Evolutionary conservation across 2,888 invertebrate species (phyloP).

Genomic region (Julus scanicus): DNA sequence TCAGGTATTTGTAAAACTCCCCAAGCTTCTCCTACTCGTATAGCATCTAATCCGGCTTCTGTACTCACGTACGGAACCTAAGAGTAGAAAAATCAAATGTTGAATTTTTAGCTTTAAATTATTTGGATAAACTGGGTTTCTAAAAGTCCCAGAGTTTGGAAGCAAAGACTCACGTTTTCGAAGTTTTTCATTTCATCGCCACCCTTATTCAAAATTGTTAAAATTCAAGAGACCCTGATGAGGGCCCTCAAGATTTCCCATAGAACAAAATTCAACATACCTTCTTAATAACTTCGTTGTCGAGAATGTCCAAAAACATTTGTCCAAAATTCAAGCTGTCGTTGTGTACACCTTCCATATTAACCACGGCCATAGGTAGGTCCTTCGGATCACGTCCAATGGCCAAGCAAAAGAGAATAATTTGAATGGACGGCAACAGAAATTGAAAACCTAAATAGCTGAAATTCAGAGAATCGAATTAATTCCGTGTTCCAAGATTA

Average conservation of each 20-base stretch:
- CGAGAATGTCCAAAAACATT: constrained; percentile 50
- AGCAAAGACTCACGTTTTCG: too few species aligned
- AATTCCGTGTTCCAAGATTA: not conserved
- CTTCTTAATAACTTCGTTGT: constrained; percentile 31
- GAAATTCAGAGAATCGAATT: not conserved
- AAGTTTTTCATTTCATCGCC: too few species aligned
- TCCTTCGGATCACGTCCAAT: constrained; percentile 63
- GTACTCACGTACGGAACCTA: constrained; percentile 69
- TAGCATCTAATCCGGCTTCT: constrained; percentile 77
- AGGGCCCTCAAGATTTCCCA: too few species aligned
- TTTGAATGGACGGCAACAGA: constrained; percentile 66
- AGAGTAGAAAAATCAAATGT: not conserved
- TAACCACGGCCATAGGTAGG: constrained; percentile 66
- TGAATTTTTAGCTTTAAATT: too few species aligned
- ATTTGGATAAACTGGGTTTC: too few species aligned
- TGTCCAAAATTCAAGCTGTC: constrained; percentile 55
- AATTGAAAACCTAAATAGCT: constrained; percentile 67
- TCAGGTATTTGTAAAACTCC: constrained; percentile 56
- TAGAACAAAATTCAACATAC: not conserved
- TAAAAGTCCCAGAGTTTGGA: too few species aligned
- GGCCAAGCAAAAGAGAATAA: constrained; percentile 66
- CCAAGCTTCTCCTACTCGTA: constrained; percentile 72
- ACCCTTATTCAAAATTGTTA: too few species aligned
- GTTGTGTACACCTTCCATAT: constrained; percentile 62
- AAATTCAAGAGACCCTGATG: too few species aligned